Evolutionary conservation across 2,797 vertebrate genomes (phyloP), one percentile per base, ranked within the genome.

Genomic region (Sebastiscus albofasciatus): DNA sequence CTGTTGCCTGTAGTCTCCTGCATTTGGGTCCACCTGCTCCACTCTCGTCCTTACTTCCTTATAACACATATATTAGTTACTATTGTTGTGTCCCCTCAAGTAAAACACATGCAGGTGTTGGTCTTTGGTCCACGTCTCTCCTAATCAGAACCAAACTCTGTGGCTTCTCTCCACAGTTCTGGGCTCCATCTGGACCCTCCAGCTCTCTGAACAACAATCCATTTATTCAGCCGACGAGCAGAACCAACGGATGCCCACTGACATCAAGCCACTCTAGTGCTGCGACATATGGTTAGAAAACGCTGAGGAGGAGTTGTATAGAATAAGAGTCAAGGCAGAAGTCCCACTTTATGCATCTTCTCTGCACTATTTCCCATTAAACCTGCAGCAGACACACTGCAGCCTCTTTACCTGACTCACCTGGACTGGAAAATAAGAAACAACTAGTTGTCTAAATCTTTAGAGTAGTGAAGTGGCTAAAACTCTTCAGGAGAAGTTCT

Each of bases 151-250:
- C 8, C 55, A 34, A 59, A 22, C 62, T 72, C 14, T 49, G 24
- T 27, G 71, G 59, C 20, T 55, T 54, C 20, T 18, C 64, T 75
- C 58, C 76, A 49, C 69, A 31, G 16, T 27, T 54, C 65, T 24
- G 33, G 20, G 55, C 65, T 82, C 89, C 87, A 75, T 82, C 85
- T 86, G 87, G 85, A 77, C 69, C 24, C 46, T 59, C 34, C 34
- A 29, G 49, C 60, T 56, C 74, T 81, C 74, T 52, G 74, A 62
- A 70, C 72, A 66, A 22, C 49, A 61, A 70, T 66, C 67, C 66
- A 84, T 86, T 75, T 52, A 79, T 77, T 55, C 79, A 33, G 65
- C 12, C 6, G 22, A 60, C 3, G 54, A 71, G 56, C 59, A 24
- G 77, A 68, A 67, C 52, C 72, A 64, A 26, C 2, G 71, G 81